Evolutionary conservation across 1,140 invertebrate genomes (phyloP), one percentile per base, ranked within the genome.

Genomic region (Akabosia matsudoensis): DNA sequence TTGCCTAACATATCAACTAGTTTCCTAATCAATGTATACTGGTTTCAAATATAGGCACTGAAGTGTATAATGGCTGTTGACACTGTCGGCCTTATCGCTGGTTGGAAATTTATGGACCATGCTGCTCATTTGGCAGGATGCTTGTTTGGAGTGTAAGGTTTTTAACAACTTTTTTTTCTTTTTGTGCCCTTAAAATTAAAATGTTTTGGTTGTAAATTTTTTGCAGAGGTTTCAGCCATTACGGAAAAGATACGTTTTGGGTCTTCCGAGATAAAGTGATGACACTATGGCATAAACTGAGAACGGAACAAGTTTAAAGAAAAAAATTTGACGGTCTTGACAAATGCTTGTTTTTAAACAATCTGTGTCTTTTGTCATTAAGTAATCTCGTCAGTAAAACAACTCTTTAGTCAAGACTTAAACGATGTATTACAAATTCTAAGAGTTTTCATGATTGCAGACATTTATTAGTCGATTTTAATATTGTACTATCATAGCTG

Each of bases 111-210:
- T 76, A 74, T 74, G 72, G 97, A 99, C 84, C 97, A 99, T 87
- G 96, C 96, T n/a, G 97, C 95, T 33, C 97, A 99, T 91, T 89
- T 99, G 80, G 95, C 95, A 70, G 97, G 97, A 72, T 91, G 93
- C 51, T 82, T 95, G 52, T 96, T 92, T 87, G 97, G 97, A 88
- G 89, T 98, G 93, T 96, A 87, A 89, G 90, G 33, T 7, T 13
- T 70, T 87, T 73, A 51, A 81, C 72, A 74, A 76, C 54, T 77
- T 72, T 77, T 13, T 74, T 73, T 37, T 4, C 51, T 61, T 56
- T 45, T 56, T 74, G 34, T 74, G 30, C n/a, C n/a, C n/a, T n/a
- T n/a, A n/a, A 45, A 74, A 22, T 71, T 74, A 4, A 14, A 73
- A 26, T 52, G 13, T 45, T 45, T 45, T 45, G 37, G 18, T 45